Base-by-base conservation (phyloP, 2,888 invertebrate genomes). In the Athalia cordata region DNA sequence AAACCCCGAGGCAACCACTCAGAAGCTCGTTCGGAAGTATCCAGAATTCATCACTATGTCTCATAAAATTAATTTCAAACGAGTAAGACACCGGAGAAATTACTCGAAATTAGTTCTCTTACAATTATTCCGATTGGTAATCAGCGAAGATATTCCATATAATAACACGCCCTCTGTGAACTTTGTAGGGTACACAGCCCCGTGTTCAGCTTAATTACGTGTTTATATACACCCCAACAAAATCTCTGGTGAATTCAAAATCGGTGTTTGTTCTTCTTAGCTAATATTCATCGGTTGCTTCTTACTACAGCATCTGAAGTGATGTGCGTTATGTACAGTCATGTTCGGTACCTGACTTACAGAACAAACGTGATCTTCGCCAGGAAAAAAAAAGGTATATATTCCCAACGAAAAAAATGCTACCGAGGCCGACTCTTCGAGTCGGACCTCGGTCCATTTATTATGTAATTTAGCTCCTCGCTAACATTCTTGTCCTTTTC, bases 381-480 rank as follows among this genome's bases (percentile, higher is more conserved):
- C 72, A 45, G 13, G 15, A 55, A 55, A 8, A 55, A 55, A 55
- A 55, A 3, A n/a, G 8, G 47, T 59, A 72, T 59, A 72, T 72
- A 13, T 72, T 72, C 15, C 59, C 59, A 72, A 47, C 29, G 11
- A 72, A 57, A 57, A 13, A 72, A 72, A 72, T 72, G 72, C 72
- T 57, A 29, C 29, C 2, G 13, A 59, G 72, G 47, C 13, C 45
- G 59, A 72, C 72, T 72, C 72, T 47, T 50, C 72, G 47, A 57
- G 72, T 45, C 47, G 59, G 59, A 57, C 57, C 59, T 59, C 78
- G 81, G 80, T 78, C 81, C 80, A 80, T 83, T 81, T 81, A 82
- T 82, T 80, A 80, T 81, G 81, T 83, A 82, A 83, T 83, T 81
- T 81, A 82, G 81, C 81, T 80, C 79, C 81, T 82, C 77, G 81